Base-by-base conservation (phyloP, 2,797 vertebrate genomes). In the Peromyscus eremicus region DNA sequence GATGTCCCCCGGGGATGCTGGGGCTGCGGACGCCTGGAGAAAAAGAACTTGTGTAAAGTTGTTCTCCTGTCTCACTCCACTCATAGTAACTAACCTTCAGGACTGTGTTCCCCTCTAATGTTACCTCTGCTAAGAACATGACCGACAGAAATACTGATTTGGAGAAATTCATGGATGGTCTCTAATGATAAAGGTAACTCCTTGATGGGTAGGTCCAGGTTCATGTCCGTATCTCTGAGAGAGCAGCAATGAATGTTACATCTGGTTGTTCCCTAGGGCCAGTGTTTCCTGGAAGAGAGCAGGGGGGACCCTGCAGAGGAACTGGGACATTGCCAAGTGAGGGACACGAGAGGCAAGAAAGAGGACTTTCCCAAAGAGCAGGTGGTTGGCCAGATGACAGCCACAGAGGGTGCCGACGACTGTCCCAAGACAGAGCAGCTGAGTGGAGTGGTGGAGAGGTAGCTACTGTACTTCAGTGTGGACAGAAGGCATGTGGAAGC, bases 231-330 rank as follows among this genome's bases (percentile, higher is more conserved):
- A 40, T 52, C 34, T 73, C 57, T 85, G 57, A 92, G 94, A 91
- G 57, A 27, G 25, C 14, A 43, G 25, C 52, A 57, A 77, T 64
- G 68, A 94, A 37, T 68, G 64, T 43, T 84, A 27, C 40, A 66
- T 90, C 84, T 80, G 57, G 64, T 60, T 93, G 34, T 40, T 73
- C 27, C 57, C 49, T 27, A 16, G 73, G n/a, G 68, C 75, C 64
- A 66, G 17, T 46, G 40, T 71, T 96, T 93, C 93, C 75, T 89
- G 66, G 25, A 94, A 64, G 64, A 92, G 23, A 85, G 32, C 34
- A 34, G 73, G 89, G 62, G 25, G 64, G 68, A 70, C 57, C 75
- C 68, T 6, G 9, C 21, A 11, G 34, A 75, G 60, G 86, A 52
- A 23, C 66, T 34, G 66, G 64, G 70, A 16, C 0, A 0, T 32